Conservation (phyloP, 2,797 vertebrate genomes). For the Pelodytes ibericus region DNA sequence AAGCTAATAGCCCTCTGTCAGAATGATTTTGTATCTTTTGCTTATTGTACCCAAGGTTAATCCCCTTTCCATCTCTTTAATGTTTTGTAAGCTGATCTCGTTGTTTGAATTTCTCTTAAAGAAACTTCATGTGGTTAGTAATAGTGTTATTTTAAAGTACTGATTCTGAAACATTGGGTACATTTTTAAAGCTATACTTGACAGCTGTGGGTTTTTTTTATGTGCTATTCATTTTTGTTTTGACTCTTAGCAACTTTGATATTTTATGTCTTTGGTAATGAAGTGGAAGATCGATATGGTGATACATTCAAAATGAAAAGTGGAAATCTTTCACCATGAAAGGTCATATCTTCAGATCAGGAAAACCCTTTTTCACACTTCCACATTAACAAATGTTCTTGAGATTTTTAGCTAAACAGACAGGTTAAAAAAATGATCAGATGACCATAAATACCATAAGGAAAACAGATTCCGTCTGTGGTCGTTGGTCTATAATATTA, state of each 20-base stretch:
- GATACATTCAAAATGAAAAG: constrained; percentile 30
- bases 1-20: background rate
- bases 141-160: constrained; percentile 39
- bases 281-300: constrained; percentile 10
- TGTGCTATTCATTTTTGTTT: constrained; percentile 39
- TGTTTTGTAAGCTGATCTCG: constrained; percentile 42
- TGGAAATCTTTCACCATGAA: constrained; percentile 11
- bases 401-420: background rate
- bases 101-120: constrained; percentile 42
- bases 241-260: constrained; percentile 41
- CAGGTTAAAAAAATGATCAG: constrained; percentile 14
- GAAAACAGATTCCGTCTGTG: background rate
- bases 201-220: constrained; percentile 51
- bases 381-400: constrained; percentile 25
- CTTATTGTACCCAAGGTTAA: constrained; percentile 32
- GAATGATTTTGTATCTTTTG: constrained; percentile 8
- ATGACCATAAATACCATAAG: constrained; percentile 21
- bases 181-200: constrained; percentile 26
- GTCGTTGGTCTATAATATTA: constrained; percentile 1
- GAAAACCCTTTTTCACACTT: background rate
- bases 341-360: constrained; percentile 9
- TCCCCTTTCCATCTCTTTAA: constrained; percentile 25
- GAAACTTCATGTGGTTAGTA: constrained; percentile 39
- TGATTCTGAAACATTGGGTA: constrained; percentile 8
- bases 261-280: constrained; percentile 21